Base-by-base conservation (phyloP, 2,888 invertebrate genomes). In the Sminthurinus aureus region DNA sequence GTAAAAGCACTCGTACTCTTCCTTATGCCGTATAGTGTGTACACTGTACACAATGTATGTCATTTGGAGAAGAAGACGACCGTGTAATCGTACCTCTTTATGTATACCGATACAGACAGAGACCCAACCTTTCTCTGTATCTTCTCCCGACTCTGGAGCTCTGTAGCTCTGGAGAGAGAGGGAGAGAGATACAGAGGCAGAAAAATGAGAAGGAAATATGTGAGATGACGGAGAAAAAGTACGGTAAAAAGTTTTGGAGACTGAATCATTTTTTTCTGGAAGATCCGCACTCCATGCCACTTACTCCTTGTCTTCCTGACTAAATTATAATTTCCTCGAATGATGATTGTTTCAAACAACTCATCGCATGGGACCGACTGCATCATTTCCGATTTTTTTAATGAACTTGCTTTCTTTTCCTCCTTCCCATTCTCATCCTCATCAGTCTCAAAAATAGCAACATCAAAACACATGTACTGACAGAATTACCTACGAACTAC, bases 171-270 rank as follows among this genome's bases (percentile, higher is more conserved):
- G n/a, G n/a, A n/a, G n/a, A 12, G 11, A 76, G 75, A 20, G 20
- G 51, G 20, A n/a, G 20, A 22, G 24, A 22, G 38, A 6, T 38
- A 38, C 38, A 38, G 38, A 38, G 38, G 6, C 24, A 58, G 71
- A 80, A 80, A 80, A 80, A 79, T 79, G 80, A 85, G 84, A 77
- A 80, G 71, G 74, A 83, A 85, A 83, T 85, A 83, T 83, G 85
- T 83, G 84, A 85, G 82, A 85, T 82, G 85, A 85, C 84, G 84
- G 74, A 69, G 85, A 85, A 85, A 85, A 85, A 85, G 84, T 84
- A 83, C 69, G 67, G 64, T 51, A 64, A 79, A 85, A 85, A 85
- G 83, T 85, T 85, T 85, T 79, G 50, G 66, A 20, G 84, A 85
- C 84, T 82, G 69, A 71, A 83, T 84, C 84, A 84, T 84, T 84